Base-by-base conservation (phyloP, 1,140 invertebrate genomes). In the Agrypnia vestita region DNA sequence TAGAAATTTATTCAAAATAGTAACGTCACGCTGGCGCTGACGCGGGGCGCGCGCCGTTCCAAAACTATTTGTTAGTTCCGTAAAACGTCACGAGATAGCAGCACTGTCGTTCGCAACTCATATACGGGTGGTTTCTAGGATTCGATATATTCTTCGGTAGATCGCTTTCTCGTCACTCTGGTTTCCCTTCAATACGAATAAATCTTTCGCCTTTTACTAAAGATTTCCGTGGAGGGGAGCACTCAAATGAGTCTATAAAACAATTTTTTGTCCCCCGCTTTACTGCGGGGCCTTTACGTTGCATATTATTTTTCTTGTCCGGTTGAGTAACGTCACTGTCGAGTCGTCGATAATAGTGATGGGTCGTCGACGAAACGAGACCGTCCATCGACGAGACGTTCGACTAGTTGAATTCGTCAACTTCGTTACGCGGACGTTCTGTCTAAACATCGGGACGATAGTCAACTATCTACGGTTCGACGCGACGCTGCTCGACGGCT, bases 181-280 rank as follows among this genome's bases (percentile, higher is more conserved):
- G 84, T 84, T 84, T 84, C 83, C 82, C 81, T 84, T 84, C 84
- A 84, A 84, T 72, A 84, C 84, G 82, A 46, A 84, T 82, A 84
- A 84, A 83, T 84, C 82, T 83, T 84, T 84, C 84, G 84, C 84
- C 84, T 84, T 84, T 84, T 84, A 84, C 84, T 84, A 84, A 84
- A 84, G 84, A 84, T 84, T 84, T 84, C 83, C 84, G 84, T 84
- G 84, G 84, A 81, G 84, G 83, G 84, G 84, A 84, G 82, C 83
- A 84, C 84, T 84, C 84, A 82, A 84, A 84, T 84, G 83, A 84
- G 84, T 84, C 81, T 84, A 73, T 51, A 81, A 35, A 47, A 11
- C 59, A 82, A 81, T 84, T 84, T 83, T 83, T 79, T 73, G 78
- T 47, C 25, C 56, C 72, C 79, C 53, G 53, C 53, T 43, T 76